Conservation (phyloP, 1,140 invertebrate genomes). For the Papilio xuthus region DNA sequence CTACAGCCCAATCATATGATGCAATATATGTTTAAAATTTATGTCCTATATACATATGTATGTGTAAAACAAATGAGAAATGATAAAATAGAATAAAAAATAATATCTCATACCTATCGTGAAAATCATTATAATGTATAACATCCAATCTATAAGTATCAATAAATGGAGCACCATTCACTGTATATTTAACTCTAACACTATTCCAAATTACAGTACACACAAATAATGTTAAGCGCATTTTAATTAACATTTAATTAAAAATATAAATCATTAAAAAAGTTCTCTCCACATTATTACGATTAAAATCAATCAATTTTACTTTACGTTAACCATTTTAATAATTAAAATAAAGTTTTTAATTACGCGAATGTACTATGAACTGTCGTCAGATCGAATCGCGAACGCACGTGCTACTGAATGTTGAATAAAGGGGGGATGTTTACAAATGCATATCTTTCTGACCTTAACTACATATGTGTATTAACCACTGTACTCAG, state of each 20-base stretch:
- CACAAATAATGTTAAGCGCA: not conserved
- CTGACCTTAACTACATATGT: not conserved
- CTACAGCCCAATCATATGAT: too few relatives aligned
- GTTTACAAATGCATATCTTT: not conserved
- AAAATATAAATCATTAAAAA: not conserved
- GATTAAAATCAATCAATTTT: not conserved
- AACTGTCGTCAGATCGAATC: not conserved
- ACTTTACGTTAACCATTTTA: not conserved
- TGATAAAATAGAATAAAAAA: not conserved
- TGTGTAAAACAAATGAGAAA: too few relatives aligned
- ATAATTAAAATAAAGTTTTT: not conserved
- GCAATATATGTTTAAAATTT: too few relatives aligned
- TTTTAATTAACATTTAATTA: not conserved
- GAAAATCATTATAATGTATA: slow-evolving; percentile 63
- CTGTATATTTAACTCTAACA: not conserved
- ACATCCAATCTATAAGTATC: slow-evolving; percentile 54
- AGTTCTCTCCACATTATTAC: not conserved
- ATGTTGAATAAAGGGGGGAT: not conserved
- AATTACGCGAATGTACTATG: not conserved
- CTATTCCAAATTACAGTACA: not conserved
- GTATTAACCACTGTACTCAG: not conserved
- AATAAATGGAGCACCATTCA: not conserved
- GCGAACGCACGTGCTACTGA: not conserved
- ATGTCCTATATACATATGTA: too few relatives aligned
- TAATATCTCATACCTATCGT: slow-evolving; percentile 26